phyloP scores from a whole-genome alignment of 2,888 invertebrate genomes.

The Aproaerema taeniolella region DNA sequence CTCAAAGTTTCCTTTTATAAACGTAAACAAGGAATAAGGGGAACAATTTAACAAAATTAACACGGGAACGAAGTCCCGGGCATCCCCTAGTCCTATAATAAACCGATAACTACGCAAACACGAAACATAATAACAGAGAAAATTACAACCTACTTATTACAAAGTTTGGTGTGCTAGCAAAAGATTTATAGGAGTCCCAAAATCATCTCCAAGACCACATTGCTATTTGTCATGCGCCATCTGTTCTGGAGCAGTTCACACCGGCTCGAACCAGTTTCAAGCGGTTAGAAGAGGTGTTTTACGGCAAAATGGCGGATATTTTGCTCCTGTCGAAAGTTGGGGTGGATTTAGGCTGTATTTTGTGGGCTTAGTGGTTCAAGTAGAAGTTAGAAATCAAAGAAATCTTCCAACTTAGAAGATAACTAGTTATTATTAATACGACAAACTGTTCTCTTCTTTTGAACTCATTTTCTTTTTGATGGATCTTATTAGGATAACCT shows the following conservation, averaged over 20 bases:
- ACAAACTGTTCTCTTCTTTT: too few species aligned
- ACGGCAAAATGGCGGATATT: constrained; percentile 28
- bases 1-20: too few species aligned
- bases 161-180: constrained; percentile 8
- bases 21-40: too few species aligned
- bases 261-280: constrained; percentile 14
- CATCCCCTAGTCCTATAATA: too few species aligned
- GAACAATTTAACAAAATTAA: too few species aligned
- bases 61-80: too few species aligned
- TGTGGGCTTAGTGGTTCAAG: not conserved
- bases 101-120: too few species aligned
- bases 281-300: constrained; percentile 11
- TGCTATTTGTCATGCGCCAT: constrained; percentile 46
- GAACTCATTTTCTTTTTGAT: too few species aligned
- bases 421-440: too few species aligned
- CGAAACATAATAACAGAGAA: constrained; percentile 12
- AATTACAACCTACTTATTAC: constrained; percentile 17
- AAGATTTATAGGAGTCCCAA: constrained; percentile 41
- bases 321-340: constrained; percentile 11
- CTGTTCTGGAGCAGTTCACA: constrained; percentile 36
- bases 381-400: too few species aligned
- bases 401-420: too few species aligned
- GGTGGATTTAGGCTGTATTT: not conserved
- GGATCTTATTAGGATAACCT: too few species aligned
- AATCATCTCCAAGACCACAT: constrained; percentile 52